Base-by-base conservation (phyloP, 2,797 vertebrate genomes). In the Notamacropus eugenii region DNA sequence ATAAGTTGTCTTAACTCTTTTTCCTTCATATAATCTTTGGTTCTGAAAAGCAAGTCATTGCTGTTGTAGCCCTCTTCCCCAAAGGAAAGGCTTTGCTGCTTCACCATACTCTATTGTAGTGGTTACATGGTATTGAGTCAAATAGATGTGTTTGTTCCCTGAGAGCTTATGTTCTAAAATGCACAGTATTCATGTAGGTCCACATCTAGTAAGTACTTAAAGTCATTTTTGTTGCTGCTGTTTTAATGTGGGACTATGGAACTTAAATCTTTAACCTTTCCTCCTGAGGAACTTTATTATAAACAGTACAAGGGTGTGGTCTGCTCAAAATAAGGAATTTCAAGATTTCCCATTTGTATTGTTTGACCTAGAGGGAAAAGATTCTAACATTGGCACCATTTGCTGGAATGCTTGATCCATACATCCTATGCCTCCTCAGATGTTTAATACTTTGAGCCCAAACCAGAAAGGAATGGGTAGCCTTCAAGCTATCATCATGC, bases 41-140 rank as follows among this genome's bases (percentile, higher is more conserved):
- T 10, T 87, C 40, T 87, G 74, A 87, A 74, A 19, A 82, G 40
- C 74, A 82, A 11, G 40, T 82, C 8, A 10, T 40, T 46, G n/a
- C 40, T 46, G 0, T 27, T 82, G 22, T 9, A 82, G 9, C 9
- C 40, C 9, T 24, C 22, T 82, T 34, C 40, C 74, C 91, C 91
- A 56, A 27, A 0, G 24, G 14, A 50, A 40, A 40, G 10, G 1
- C 40, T 52, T 55, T 58, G 34, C 3, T 59, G 29, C 24, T 46
- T 57, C 54, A 93, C 34, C 54, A 87, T 55, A 52, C 28, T 91
- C 10, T 90, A 11, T 52, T 52, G 93, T 91, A 93, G 54, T 95
- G 40, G 90, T 97, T 96, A 92, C 56, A 95, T 95, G 54, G 52
- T 92, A 54, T 87, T 82, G 87, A 50, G 90, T 58, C 55, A 95